Base-by-base conservation (phyloP, 2,888 invertebrate genomes). In the Drosophila dives region DNA sequence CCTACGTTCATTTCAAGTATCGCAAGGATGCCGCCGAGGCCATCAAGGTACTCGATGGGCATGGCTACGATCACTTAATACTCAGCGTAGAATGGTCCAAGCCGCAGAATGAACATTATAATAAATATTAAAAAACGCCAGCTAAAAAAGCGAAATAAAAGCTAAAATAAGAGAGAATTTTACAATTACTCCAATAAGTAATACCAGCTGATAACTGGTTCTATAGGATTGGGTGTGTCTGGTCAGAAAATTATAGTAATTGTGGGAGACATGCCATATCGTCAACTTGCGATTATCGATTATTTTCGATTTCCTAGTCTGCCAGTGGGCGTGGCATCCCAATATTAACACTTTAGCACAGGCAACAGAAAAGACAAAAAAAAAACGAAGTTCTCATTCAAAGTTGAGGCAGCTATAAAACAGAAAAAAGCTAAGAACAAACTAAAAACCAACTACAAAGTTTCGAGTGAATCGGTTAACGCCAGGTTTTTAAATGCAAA, bases 31-130 rank as follows among this genome's bases (percentile, higher is more conserved):
- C 99, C 51, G 97, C 97, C 5, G 95, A 96, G 84, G 99, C 99
- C 66, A 99, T 99, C 90, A 94, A 95, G 71, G 95, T 95, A 60
- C 95, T 99, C 32, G 96, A 99, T 91, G 99, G 99, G 0, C 97
- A 97, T 92, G 99, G 99, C 77, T 99, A 99, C 92, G 99, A 99
- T 94, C 99, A 99, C 94, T 95, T 99, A 83, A 99, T 99, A 93
- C 94, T 99, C 58, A 98, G 96, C 93, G 99, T 99, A 20, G 99
- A 99, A 94, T 99, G 99, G 99, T 99, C 99, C 0, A 99, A 98
- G 92, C 97, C 97, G 50, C 96, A 95, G 70, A 92, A 80, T 45
- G 15, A 23, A 23, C 15, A 3, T 23, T 15, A 23, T 15, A 3
- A 45, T 23, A 26, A 23, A 4, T 45, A 23, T 45, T 7, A 7